These are phyloP conservation scores for Manis pentadactyla DNA, from an alignment of 2,797 vertebrate genomes.

Conservation along the genomic window DNA sequence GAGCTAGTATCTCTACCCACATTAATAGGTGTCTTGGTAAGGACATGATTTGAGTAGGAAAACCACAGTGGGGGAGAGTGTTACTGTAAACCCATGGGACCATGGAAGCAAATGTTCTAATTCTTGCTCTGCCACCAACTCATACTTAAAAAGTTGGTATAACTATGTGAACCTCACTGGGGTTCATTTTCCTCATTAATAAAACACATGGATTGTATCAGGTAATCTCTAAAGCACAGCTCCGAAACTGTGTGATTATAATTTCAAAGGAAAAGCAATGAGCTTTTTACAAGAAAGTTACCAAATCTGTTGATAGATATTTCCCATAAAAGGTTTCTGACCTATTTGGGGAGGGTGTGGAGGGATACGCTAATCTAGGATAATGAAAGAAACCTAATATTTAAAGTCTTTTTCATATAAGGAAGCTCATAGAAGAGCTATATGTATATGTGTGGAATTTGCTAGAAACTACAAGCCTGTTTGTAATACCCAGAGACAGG, in stretches of 20 bases:
- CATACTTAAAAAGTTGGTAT: conserved; percentile 27
- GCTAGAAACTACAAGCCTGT: conserved; percentile 37
- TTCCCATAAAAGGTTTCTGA: conserved; percentile 44
- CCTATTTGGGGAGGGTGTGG: conserved; percentile 18
- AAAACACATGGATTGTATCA: conserved; percentile 6
- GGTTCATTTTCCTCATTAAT: conserved; percentile 26
- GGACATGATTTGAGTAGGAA: conserved; percentile 61
- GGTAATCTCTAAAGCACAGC: conserved; percentile 11
- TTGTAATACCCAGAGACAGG: conserved; percentile 46
- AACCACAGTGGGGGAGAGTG: not conserved
- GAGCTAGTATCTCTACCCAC: not conserved
- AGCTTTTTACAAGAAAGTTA: conserved; percentile 25
- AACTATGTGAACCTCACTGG: conserved; percentile 26
- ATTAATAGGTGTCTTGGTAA: conserved; percentile 56
- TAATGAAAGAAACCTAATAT: conserved; percentile 48
- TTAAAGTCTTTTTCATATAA: conserved; percentile 65
- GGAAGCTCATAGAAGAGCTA: conserved; percentile 31
- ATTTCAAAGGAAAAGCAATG: conserved; percentile 48
- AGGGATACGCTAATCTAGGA: not conserved
- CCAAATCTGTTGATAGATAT: conserved; percentile 15
- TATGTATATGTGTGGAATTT: conserved; percentile 54
- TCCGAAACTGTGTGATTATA: not conserved
- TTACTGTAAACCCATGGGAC: conserved; percentile 42
- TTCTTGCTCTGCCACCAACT: conserved; percentile 48
- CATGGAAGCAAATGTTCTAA: conserved; percentile 61